These are phyloP conservation scores for Lates calcarifer DNA, from an alignment of 2,113 vertebrate species.

Conservation along the genomic window DNA sequence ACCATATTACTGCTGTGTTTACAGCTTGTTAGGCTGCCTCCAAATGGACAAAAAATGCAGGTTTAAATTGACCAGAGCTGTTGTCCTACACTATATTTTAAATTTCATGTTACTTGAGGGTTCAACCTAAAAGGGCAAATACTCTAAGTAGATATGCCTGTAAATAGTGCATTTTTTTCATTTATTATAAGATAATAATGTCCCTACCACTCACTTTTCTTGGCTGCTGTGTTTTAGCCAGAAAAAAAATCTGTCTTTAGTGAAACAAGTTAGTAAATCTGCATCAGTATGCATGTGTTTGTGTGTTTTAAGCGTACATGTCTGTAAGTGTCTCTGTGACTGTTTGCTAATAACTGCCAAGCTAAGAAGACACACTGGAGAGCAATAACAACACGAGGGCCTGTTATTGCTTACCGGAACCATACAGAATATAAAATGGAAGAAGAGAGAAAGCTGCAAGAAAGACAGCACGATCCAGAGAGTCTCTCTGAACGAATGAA, in stretches of 20 bases:
- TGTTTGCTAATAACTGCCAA: slow-evolving; percentile 34
- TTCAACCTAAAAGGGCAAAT: background rate
- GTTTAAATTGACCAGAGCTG: background rate
- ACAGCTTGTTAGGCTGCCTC: background rate
- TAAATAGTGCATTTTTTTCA: background rate
- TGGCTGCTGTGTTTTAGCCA: background rate
- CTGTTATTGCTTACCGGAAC: slow-evolving; percentile 60
- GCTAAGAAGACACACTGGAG: slow-evolving; percentile 40
- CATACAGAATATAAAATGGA: slow-evolving; percentile 16
- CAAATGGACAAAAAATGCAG: background rate
- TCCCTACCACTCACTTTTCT: background rate
- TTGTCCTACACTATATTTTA: background rate
- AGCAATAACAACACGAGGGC: slow-evolving; percentile 51
- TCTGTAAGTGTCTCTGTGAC: slow-evolving; percentile 8
- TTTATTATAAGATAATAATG: background rate
- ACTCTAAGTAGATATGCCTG: background rate
- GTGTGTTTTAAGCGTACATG: slow-evolving; percentile 5
- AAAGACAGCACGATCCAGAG: slow-evolving; percentile 36
- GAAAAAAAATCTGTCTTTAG: background rate
- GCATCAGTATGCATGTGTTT: background rate
- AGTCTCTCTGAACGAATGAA: slow-evolving; percentile 42
- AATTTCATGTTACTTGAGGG: background rate
- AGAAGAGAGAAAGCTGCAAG: slow-evolving; percentile 20
- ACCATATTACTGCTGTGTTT: background rate
- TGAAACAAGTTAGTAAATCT: background rate